Evolutionary conservation across 2,797 vertebrate species (phyloP).

Genomic region (Neosalanx taihuensis): DNA sequence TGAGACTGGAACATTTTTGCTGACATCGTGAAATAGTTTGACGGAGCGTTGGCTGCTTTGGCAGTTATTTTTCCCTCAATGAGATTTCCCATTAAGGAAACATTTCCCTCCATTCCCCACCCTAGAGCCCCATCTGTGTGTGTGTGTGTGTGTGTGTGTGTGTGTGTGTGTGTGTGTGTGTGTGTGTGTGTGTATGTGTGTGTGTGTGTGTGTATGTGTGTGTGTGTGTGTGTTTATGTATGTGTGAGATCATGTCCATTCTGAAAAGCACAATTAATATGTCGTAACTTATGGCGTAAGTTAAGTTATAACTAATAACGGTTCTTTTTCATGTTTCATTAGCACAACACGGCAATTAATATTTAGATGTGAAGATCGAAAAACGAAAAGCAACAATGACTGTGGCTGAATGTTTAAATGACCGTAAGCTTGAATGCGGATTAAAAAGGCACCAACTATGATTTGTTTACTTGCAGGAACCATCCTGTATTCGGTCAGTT

Average conservation of each 20-base stretch:
- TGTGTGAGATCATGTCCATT: slow-evolving; percentile 51
- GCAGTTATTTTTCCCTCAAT: slow-evolving; percentile 63
- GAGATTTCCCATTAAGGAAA: slow-evolving; percentile 70
- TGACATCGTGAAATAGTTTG: slow-evolving; percentile 69
- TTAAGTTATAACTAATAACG: slow-evolving; percentile 22
- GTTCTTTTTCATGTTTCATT: neutral
- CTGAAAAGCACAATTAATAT: slow-evolving; percentile 45
- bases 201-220: slow-evolving; percentile 24
- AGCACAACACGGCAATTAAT: neutral
- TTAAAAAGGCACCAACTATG: neutral
- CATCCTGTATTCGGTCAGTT: neutral
- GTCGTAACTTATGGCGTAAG: slow-evolving; percentile 46
- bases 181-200: slow-evolving; percentile 29
- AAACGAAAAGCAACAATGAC: too few species aligned
- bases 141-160: slow-evolving; percentile 18
- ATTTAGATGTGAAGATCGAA: neutral
- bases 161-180: slow-evolving; percentile 14
- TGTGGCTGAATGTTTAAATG: too few species aligned
- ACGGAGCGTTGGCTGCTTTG: slow-evolving; percentile 61
- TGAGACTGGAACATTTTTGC: slow-evolving; percentile 62
- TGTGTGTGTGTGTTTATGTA: slow-evolving; percentile 18
- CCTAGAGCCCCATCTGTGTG: slow-evolving; percentile 11
- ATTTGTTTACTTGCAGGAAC: neutral
- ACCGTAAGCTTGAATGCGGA: neutral
- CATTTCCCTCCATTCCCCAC: slow-evolving; percentile 33